phyloP scores from a whole-genome alignment of 92 coral and sea anemone genomes.

The Palythoa grandis region DNA sequence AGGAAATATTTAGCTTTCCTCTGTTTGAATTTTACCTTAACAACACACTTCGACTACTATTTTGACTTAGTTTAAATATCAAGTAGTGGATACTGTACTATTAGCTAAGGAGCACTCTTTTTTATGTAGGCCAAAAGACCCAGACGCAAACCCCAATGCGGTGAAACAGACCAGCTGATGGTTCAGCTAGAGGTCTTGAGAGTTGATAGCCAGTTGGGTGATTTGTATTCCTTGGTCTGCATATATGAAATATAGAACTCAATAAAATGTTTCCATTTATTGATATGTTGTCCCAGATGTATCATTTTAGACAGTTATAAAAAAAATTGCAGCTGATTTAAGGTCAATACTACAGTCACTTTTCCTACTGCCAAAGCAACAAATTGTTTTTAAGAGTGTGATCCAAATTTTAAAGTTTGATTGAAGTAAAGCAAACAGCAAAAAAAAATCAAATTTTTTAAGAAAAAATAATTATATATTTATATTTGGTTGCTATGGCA shows the following conservation, averaged over 20 bases:
- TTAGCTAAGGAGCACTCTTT: background rate
- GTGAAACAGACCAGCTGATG: conserved; percentile 28
- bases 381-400: no score
- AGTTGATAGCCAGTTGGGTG: conserved; percentile 20
- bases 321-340: no score
- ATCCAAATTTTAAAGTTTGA: no score
- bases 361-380: no score
- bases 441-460: no score
- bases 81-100: background rate
- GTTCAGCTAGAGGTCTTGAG: conserved; percentile 23
- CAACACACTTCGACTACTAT: conserved; percentile 1
- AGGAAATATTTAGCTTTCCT: conserved; percentile 22
- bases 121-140: background rate
- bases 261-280: background rate
- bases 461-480: no score
- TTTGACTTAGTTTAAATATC: background rate
- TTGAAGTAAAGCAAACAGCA: no score
- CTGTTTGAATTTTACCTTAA: conserved; percentile 17
- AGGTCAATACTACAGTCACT: no score
- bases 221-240: background rate
- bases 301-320: no score
- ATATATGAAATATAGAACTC: background rate
- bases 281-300: no score
- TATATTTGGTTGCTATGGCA: no score
- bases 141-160: background rate